Evolutionary conservation across 2,797 vertebrate species (phyloP), one percentile per base, ranked within the genome.

Genomic region (Ctenopoma multispine): DNA sequence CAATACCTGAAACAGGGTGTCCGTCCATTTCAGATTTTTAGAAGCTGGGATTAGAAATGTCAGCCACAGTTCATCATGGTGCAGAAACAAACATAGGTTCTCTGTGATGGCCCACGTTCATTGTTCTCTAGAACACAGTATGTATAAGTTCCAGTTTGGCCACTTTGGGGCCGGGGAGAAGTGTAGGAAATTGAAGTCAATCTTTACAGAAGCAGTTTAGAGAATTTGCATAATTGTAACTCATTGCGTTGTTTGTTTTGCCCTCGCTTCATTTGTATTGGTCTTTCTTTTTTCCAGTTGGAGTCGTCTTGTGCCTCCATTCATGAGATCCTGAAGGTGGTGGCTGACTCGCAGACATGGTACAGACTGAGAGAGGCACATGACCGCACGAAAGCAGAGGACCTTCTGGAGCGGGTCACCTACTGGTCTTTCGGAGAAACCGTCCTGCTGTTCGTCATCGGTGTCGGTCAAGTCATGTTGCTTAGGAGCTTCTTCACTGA

Each of bases 401-500:
- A 95, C 48, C 92, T 98, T 43, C 91, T 92, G 0, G 86, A 91
- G n/a, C 93, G 94, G 0, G 94, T 98, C 36, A 94, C 90, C 0
- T 96, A 89, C 87, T 98, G 97, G 97, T 97, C 97, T 0, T 20
- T 96, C 0, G 95, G 96, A n/a, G 95, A 98, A 90, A 93, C 96
- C 0, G 0, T 95, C 9, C 88, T 96, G 77, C 90, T 98, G 68
- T 95, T 96, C 2, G 86, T 94, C 71, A 96, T 97, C 76, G 95
- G 96, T 75, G 17, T 97, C 2, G 94, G 96, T 76, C 96, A 97
- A 78, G 94, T 97, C 74, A n/a, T 97, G 79, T 72, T 98, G 92
- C 95, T 98, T 7, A 96, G 82, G 70, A 97, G 96, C 87, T 98
- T 97, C 91, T 97, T 98, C 87, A 91, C 72, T 0, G 97, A 97